Base-by-base conservation (phyloP, 2,797 vertebrate species). In the Scolopax bukidnonensis region DNA sequence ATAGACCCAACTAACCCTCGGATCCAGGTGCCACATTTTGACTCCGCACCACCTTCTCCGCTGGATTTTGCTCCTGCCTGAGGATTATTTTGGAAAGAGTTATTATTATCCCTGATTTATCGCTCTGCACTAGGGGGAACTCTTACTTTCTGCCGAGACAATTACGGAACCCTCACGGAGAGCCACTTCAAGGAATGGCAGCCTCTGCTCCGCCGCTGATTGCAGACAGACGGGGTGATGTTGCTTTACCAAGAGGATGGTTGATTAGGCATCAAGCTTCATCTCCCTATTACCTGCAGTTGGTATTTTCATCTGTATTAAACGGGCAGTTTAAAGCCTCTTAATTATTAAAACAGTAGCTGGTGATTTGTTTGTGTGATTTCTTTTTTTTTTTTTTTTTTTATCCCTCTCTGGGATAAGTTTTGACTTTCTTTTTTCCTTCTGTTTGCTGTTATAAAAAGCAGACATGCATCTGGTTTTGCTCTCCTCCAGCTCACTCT, bases 21-120 rank as follows among this genome's bases (percentile, higher is more conserved):
- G 92, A 92, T 96, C 86, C 96, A 96, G 96, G 95, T 93, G 89
- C 92, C 92, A 60, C 20, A 0, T 96, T 98, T 96, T 97, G 96
- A 95, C 96, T 97, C 96, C 1, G 17, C 27, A 84, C 95, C 96
- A 96, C 97, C 96, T 97, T 96, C 97, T 96, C 96, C 2, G 8
- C 95, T 98, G 97, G 96, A 91, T 97, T 97, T 97, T 92, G 75
- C 94, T 97, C 95, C 97, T 97, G 96, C 97, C 93, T 77, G 91
- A 97, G 97, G 97, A 98, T 98, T 98, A 97, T 97, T 98, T 98
- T 96, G 97, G 97, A 97, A 97, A 97, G 96, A 97, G 96, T 97
- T 98, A 96, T 98, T 98, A 98, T 98, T 97, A 97, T 97, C 97
- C 30, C 4, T 97, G 97, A 97, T 98, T 97, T 98, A 97, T 97